Evolutionary conservation across 2,888 invertebrate species (phyloP), one percentile per base, ranked within the genome.

Genomic region (Drosophila kuntzei): DNA sequence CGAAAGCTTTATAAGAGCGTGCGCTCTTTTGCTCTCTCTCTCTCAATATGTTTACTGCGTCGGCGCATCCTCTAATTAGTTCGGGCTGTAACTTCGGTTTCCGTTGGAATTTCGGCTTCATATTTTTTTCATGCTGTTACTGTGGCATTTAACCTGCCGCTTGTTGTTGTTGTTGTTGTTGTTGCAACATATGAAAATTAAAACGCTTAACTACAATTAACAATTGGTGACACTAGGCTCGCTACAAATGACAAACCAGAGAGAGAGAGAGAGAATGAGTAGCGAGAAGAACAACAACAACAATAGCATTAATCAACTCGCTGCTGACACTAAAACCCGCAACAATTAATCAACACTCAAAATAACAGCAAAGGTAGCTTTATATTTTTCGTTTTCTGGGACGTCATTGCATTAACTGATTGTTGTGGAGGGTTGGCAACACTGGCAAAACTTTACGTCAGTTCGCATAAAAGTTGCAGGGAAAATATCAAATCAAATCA

Each of bases 191-290:
- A 79, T 73, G 80, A 84, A 83, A 83, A 87, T 79, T 84, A 84
- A 80, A 83, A 78, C 69, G 82, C 87, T 83, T 86, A 83, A 63
- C 80, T 57, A 79, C 82, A 83, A 83, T 83, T 87, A 83, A 87
- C 87, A 81, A 81, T 81, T 76, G 75, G 78, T 67, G 63, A 65
- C 61, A 62, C 58, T 49, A 50, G 50, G 41, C 55, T 41, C 22
- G 55, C 67, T 34, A 55, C 55, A 55, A 55, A 55, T 34, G 55
- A 55, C 43, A 49, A 58, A 58, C 65, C 32, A 8, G 27, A 18
- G 9, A 11, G 37, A 12, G 29, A 4, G 12, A 0, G 14, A 5
- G 6, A 27, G 6, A 16, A 16, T 11, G 20, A 18, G 29, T 6
- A 41, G n/a, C 16, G 9, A 27, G n/a, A 27, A 53, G 36, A n/a